phyloP scores from a whole-genome alignment of 2,113 vertebrate genomes.

The Tapirus terrestris region DNA sequence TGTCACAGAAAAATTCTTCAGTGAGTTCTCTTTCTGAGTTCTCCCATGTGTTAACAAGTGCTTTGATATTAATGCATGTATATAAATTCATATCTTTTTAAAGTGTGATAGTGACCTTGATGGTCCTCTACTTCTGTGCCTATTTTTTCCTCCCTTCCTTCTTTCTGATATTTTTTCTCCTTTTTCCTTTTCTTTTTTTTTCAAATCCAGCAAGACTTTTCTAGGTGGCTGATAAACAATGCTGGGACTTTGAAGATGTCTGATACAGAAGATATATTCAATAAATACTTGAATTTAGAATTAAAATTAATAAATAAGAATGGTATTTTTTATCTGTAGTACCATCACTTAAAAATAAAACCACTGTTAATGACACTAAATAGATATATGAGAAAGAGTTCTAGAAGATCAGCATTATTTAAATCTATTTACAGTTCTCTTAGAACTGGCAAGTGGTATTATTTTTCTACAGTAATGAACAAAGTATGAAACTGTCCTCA shows the following conservation, averaged over 20 bases:
- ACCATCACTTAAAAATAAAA: not conserved
- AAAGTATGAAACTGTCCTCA: not conserved
- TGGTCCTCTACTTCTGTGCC: not conserved
- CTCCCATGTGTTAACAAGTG: not conserved
- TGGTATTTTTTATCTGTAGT: not conserved
- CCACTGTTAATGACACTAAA: not conserved
- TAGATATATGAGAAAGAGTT: not conserved
- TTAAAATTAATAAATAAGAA: slow-evolving; percentile 23
- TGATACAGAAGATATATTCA: not conserved
- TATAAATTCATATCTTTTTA: slow-evolving; percentile 8
- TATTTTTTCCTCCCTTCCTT: not conserved
- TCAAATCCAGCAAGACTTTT: not conserved
- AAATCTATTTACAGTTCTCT: not conserved
- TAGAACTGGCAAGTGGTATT: not conserved
- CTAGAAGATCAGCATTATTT: not conserved
- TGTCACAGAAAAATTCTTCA: not conserved
- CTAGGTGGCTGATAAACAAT: not conserved
- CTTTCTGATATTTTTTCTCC: not conserved
- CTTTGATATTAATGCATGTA: not conserved
- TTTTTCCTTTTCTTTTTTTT: not conserved
- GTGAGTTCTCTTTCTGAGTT: not conserved
- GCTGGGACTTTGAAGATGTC: not conserved
- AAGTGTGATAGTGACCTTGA: not conserved
- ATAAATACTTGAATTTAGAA: not conserved
- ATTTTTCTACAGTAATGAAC: not conserved